phyloP scores from a whole-genome alignment of 53 echinoderm and acorn worm genomes.

The Arbacia lixula region DNA sequence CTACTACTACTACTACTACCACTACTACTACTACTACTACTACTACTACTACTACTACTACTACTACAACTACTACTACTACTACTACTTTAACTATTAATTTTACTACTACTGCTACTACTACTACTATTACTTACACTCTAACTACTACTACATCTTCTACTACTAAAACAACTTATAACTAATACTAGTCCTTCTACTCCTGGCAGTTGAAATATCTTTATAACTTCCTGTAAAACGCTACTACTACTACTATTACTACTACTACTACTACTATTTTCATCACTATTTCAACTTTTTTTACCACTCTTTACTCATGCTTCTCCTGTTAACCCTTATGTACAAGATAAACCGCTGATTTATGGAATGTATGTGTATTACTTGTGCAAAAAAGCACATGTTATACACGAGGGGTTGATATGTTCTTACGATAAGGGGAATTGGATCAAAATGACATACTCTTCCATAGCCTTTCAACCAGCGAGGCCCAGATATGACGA shows the following conservation, averaged over 20 bases:
- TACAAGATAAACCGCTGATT: too few relatives aligned
- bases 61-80: conserved; percentile 15
- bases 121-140: background rate
- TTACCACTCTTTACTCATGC: too few relatives aligned
- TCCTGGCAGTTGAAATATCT: too few relatives aligned
- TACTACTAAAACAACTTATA: background rate
- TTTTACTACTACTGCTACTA: conserved; percentile 35
- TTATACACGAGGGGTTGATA: too few relatives aligned
- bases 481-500: background rate
- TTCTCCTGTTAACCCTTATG: too few relatives aligned
- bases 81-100: background rate
- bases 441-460: too few relatives aligned
- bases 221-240: too few relatives aligned
- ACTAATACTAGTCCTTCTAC: background rate
- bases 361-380: too few relatives aligned
- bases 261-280: conserved; percentile 14
- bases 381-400: too few relatives aligned
- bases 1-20: conserved; percentile 11
- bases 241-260: conserved; percentile 21
- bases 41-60: conserved; percentile 14
- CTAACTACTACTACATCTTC: conserved; percentile 1
- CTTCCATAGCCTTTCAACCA: conserved; percentile 5
- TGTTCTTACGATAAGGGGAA: too few relatives aligned
- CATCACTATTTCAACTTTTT: too few relatives aligned
- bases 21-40: background rate